Evolutionary conservation across 2,888 invertebrate genomes (phyloP).

Genomic region (Halocaridina rubra): DNA sequence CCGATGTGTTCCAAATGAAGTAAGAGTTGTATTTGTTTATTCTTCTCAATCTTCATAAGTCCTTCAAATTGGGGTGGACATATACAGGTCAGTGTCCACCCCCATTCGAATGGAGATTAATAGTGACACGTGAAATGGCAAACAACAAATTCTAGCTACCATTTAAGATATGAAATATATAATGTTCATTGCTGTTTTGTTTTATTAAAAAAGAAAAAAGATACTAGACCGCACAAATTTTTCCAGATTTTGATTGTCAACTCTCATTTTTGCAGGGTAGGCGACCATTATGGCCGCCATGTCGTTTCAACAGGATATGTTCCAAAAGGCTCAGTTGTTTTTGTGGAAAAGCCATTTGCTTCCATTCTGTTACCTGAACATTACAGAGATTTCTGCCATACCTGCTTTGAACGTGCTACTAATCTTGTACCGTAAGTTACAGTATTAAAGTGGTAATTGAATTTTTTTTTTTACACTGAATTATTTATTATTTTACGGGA

Average conservation of each 20-base stretch:
- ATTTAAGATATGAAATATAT: background rate
- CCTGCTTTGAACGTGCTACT: slow-evolving; percentile 76
- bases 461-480: background rate
- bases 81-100: background rate
- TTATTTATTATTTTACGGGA: slow-evolving; percentile 62
- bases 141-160: too few relatives aligned
- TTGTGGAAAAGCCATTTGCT: slow-evolving; percentile 84
- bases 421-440: slow-evolving; percentile 76
- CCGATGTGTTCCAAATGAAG: slow-evolving; percentile 42
- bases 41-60: background rate
- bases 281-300: slow-evolving; percentile 75
- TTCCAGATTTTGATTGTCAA: background rate
- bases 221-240: background rate
- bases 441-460: background rate
- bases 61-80: background rate
- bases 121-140: too few relatives aligned
- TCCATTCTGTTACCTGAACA: slow-evolving; percentile 77
- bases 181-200: background rate
- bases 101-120: too few relatives aligned
- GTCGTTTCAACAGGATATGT: slow-evolving; percentile 75
- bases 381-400: slow-evolving; percentile 76
- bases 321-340: slow-evolving; percentile 78
- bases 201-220: too few relatives aligned
- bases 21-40: background rate
- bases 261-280: slow-evolving; percentile 67